phyloP scores from a whole-genome alignment of 2,888 invertebrate genomes.

The Nysson spinosus region DNA sequence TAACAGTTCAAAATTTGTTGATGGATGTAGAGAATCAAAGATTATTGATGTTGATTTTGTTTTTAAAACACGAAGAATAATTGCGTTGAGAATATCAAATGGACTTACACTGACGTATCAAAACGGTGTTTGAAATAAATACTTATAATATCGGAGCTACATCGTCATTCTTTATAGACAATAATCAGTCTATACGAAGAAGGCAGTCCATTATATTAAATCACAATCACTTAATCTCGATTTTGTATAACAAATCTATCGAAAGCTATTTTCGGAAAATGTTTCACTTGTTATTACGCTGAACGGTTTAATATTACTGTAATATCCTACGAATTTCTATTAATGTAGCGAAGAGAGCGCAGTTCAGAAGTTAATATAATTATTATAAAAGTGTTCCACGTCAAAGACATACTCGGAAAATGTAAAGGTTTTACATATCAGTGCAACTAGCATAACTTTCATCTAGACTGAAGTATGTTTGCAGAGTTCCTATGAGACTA shows the following conservation, averaged over 20 bases:
- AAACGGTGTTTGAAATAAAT: neutral
- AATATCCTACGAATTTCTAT: slow-evolving; percentile 16
- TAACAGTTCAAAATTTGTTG: slow-evolving; percentile 27
- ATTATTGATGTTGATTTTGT: too few relatives aligned
- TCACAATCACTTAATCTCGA: slow-evolving; percentile 36
- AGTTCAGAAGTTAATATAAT: slow-evolving; percentile 13
- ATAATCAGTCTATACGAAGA: slow-evolving; percentile 33
- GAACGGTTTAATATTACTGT: slow-evolving; percentile 10
- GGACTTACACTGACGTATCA: too few relatives aligned
- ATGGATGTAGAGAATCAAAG: too few relatives aligned
- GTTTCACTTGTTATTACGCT: slow-evolving; percentile 35
- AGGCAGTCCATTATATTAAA: slow-evolving; percentile 48
- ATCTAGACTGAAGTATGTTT: neutral
- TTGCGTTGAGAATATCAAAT: too few relatives aligned
- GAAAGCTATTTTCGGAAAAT: slow-evolving; percentile 5
- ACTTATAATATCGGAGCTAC: slow-evolving; percentile 11
- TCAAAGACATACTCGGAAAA: too few relatives aligned
- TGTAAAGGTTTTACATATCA: neutral
- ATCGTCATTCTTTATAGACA: slow-evolving; percentile 26
- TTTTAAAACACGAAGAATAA: too few relatives aligned
- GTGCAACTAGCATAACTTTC: slow-evolving; percentile 1
- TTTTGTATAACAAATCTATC: slow-evolving; percentile 16
- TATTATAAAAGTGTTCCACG: slow-evolving; percentile 16
- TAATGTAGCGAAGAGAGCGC: slow-evolving; percentile 14
- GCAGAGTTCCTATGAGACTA: neutral